phyloP scores from a whole-genome alignment of 2,888 invertebrate species.

The Hydriomena furcata region DNA sequence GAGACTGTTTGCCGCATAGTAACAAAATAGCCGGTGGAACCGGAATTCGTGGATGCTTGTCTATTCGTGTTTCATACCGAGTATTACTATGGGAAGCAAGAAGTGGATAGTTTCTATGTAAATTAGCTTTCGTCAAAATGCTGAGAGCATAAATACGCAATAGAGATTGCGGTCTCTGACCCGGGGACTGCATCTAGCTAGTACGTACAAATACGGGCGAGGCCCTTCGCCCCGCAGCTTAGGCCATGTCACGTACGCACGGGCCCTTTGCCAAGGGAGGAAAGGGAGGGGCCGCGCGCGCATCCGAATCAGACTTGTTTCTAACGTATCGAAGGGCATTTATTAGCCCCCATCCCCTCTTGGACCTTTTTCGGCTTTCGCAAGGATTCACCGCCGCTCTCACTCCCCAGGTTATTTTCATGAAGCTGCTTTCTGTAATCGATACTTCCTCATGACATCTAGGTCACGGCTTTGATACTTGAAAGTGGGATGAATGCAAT shows the following conservation, averaged over 20 bases:
- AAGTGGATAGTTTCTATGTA: conserved; percentile 52
- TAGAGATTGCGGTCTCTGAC: conserved; percentile 59
- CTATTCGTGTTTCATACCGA: conserved; percentile 47
- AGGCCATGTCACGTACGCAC: conserved; percentile 36
- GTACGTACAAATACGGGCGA: conserved; percentile 62
- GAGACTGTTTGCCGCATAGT: conserved; percentile 55
- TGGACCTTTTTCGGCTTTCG: conserved; percentile 38
- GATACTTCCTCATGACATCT: conserved; percentile 54
- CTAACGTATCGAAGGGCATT: conserved; percentile 73
- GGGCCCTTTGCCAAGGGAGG: conserved; percentile 64
- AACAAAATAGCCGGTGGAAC: conserved; percentile 69
- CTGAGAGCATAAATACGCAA: conserved; percentile 45
- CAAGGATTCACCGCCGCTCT: conserved; percentile 46
- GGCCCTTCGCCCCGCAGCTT: conserved; percentile 39
- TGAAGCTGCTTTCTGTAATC: conserved; percentile 36
- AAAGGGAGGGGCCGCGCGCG: conserved; percentile 69
- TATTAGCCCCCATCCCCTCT: conserved; percentile 60
- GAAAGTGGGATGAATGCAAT: conserved; percentile 57
- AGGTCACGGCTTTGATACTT: conserved; percentile 61
- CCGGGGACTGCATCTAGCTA: conserved; percentile 63
- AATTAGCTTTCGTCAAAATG: conserved; percentile 49
- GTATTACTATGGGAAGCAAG: conserved; percentile 36
- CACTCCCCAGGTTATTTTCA: conserved; percentile 41
- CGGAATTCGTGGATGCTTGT: conserved; percentile 62
- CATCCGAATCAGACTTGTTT: conserved; percentile 54